A percentile compares a stretch with the other conserved stretches of the same genome.
Conservation (phyloP, 2,113 vertebrate genomes). For the Promerops cafer region DNA sequence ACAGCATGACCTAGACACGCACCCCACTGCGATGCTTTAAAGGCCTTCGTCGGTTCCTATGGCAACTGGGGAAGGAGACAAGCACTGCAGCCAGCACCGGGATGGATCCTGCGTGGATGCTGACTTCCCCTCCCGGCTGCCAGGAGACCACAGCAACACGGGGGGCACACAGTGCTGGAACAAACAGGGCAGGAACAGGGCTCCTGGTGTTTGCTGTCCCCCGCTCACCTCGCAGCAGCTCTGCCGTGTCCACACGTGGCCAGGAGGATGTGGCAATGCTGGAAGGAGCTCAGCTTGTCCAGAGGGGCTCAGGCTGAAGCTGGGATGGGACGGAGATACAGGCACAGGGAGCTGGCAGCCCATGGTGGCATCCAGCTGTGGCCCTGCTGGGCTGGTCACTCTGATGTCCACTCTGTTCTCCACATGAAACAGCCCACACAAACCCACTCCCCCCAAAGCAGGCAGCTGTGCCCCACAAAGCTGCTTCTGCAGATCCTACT, state of each 20-base stretch:
- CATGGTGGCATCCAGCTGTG: background rate
- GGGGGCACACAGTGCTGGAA: fast-evolving
- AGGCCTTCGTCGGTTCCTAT: conserved; percentile 61
- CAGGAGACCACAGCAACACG: background rate
- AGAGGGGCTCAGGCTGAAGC: background rate
- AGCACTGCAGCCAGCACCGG: background rate
- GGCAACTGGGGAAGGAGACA: conserved; percentile 39
- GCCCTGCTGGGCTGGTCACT: background rate
- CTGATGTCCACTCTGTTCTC: background rate
- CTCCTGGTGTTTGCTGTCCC: background rate
- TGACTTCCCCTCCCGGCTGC: background rate
- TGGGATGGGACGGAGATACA: background rate
- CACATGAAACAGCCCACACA: background rate
- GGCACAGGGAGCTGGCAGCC: fast-evolving
- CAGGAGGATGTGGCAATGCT: background rate
- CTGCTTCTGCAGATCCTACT: background rate
- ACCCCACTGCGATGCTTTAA: conserved; percentile 38
- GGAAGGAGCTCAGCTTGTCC: background rate
- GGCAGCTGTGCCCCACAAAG: background rate
- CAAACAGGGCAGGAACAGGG: fast-evolving
- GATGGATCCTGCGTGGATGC: background rate
- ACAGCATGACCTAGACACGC: conserved; percentile 37
- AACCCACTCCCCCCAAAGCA: background rate
- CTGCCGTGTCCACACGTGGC: fast-evolving
- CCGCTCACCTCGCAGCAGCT: fast-evolving